Conservation (phyloP, 2,113 vertebrate species). For the Chloropsis hardwickii region DNA sequence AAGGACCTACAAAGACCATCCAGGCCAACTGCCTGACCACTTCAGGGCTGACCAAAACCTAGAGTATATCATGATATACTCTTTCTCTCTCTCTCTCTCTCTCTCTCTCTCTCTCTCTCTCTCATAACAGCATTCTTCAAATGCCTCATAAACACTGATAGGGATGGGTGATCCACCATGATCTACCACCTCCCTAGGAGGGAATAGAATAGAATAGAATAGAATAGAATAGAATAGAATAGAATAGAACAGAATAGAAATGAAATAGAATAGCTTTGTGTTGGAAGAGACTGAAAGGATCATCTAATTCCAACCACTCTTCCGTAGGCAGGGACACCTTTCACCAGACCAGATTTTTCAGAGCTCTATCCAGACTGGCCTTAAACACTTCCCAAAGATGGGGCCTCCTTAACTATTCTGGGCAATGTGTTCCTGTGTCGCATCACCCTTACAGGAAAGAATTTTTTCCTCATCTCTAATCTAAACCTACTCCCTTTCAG, state of each 20-base stretch:
- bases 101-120: too few species aligned
- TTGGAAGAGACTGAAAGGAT: neutral
- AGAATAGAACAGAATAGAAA: neutral
- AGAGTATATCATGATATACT: neutral
- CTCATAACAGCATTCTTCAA: neutral
- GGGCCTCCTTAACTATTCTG: neutral
- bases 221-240: neutral
- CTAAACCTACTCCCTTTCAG: neutral
- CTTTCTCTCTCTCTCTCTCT: too few species aligned
- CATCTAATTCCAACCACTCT: neutral
- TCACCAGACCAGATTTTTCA: neutral
- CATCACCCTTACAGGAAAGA: neutral
- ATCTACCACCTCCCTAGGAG: neutral
- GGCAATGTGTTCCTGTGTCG: accelerated
- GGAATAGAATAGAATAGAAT: neutral
- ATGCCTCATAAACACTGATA: neutral
- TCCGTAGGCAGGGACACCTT: neutral
- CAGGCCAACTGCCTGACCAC: neutral
- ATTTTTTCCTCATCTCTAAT: neutral
- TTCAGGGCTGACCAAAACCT: neutral
- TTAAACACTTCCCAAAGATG: neutral
- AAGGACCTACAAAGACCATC: neutral
- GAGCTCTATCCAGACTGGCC: neutral
- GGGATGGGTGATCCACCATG: neutral
- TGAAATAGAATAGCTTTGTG: neutral